Conservation (phyloP, 2,113 vertebrate species). For the Syngnathus typhle region DNA sequence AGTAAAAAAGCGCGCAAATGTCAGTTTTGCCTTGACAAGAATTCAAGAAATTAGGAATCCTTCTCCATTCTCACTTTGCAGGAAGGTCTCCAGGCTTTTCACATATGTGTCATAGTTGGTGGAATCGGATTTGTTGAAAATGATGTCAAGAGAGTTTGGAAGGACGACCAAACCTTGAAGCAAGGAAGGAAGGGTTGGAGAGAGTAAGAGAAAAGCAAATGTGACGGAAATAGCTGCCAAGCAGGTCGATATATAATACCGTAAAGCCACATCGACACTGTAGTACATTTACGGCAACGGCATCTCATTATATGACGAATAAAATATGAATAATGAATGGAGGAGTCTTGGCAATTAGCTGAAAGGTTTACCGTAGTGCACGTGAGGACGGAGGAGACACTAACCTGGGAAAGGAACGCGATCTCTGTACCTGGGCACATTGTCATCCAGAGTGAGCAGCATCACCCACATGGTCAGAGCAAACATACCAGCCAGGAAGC, state of each 20-base stretch:
- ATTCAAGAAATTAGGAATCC: background rate
- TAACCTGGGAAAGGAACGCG: slow-evolving; percentile 88
- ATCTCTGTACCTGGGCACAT: slow-evolving; percentile 85
- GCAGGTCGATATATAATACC: slow-evolving; percentile 37
- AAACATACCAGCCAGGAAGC: slow-evolving; percentile 92
- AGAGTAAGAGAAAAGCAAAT: background rate
- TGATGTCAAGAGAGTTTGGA: slow-evolving; percentile 82
- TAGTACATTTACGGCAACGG: slow-evolving; percentile 30
- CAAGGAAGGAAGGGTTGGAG: background rate
- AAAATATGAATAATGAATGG: slow-evolving; percentile 51
- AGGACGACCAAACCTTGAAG: slow-evolving; percentile 86
- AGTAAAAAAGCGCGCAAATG: background rate
- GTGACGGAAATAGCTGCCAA: background rate
- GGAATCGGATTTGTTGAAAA: slow-evolving; percentile 70
- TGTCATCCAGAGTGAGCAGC: slow-evolving; percentile 88
- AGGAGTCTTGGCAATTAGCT: slow-evolving; percentile 14
- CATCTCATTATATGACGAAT: background rate
- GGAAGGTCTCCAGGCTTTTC: slow-evolving; percentile 73
- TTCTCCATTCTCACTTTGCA: slow-evolving; percentile 73
- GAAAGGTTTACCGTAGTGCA: slow-evolving; percentile 5
- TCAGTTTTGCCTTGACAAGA: background rate
- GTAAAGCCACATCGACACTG: slow-evolving; percentile 35
- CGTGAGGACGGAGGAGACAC: slow-evolving; percentile 7
- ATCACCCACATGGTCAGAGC: slow-evolving; percentile 93
- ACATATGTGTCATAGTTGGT: slow-evolving; percentile 70